phyloP scores from a whole-genome alignment of 2,113 vertebrate species.

The Callaeas wilsoni region DNA sequence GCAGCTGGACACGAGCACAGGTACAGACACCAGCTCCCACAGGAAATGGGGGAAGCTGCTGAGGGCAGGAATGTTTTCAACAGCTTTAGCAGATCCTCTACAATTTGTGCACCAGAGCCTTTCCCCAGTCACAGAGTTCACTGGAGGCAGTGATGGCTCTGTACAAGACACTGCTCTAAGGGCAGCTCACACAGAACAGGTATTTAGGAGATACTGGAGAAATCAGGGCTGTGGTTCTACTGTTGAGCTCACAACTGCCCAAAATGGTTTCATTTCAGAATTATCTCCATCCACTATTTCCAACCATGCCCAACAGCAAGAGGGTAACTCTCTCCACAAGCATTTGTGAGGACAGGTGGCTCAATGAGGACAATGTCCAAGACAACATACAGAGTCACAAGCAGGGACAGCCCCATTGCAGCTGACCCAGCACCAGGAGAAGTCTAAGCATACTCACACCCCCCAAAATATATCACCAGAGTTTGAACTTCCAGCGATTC shows the following conservation, averaged over 20 bases:
- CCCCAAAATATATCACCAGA: background rate
- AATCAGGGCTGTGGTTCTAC: background rate
- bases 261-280: background rate
- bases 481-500: background rate
- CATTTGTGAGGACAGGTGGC: background rate
- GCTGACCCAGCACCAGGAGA: background rate
- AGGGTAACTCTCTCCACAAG: background rate
- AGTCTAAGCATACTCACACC: background rate
- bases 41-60: background rate
- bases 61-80: background rate
- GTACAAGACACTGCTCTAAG: background rate
- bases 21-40: background rate
- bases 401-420: background rate
- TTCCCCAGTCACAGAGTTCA: background rate
- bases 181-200: background rate
- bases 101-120: background rate
- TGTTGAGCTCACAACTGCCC: background rate
- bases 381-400: fast-evolving
- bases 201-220: background rate
- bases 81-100: background rate
- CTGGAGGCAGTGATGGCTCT: background rate
- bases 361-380: background rate
- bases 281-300: background rate
- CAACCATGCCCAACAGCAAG: background rate
- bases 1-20: background rate